A percentile compares a stretch with the other conserved stretches of the same genome.
Evolutionary conservation across 2,113 vertebrate species (phyloP).

Genomic region (Oncorhynchus nerka): DNA sequence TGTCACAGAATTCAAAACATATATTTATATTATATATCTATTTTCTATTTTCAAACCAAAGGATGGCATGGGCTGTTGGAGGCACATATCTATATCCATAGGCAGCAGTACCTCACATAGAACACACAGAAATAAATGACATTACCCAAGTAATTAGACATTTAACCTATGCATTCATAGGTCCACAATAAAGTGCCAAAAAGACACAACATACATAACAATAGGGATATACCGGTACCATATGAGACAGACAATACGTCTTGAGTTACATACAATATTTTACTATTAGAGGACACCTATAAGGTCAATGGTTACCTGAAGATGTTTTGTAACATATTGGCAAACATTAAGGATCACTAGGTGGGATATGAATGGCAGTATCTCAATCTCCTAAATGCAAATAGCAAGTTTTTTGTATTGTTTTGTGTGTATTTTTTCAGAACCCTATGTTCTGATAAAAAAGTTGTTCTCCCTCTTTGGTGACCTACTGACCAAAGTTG

Average conservation of each 20-base stretch:
- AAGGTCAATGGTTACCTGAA: constrained; percentile 97
- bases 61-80: constrained; percentile 80
- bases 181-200: constrained; percentile 92
- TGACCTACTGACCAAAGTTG: constrained; percentile 75
- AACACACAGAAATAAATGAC: constrained; percentile 88
- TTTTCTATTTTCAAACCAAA: constrained; percentile 77
- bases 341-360: constrained; percentile 81
- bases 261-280: constrained; percentile 74
- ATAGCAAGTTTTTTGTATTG: constrained; percentile 53
- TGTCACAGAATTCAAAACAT: constrained; percentile 81
- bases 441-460: constrained; percentile 35
- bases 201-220: constrained; percentile 81
- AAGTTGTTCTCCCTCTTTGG: constrained; percentile 78
- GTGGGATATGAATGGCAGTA: constrained; percentile 79
- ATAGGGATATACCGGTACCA: constrained; percentile 71
- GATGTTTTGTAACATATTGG: constrained; percentile 81
- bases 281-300: constrained; percentile 84
- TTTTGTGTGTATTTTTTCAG: constrained; percentile 46
- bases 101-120: constrained; percentile 87
- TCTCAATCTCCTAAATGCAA: constrained; percentile 70
- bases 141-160: constrained; percentile 96
- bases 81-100: constrained; percentile 96
- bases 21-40: constrained; percentile 64
- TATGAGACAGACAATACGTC: constrained; percentile 77
- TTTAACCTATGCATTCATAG: constrained; percentile 90